phyloP scores from a whole-genome alignment of 2,797 vertebrate genomes.

The Acipenser ruthenus region DNA sequence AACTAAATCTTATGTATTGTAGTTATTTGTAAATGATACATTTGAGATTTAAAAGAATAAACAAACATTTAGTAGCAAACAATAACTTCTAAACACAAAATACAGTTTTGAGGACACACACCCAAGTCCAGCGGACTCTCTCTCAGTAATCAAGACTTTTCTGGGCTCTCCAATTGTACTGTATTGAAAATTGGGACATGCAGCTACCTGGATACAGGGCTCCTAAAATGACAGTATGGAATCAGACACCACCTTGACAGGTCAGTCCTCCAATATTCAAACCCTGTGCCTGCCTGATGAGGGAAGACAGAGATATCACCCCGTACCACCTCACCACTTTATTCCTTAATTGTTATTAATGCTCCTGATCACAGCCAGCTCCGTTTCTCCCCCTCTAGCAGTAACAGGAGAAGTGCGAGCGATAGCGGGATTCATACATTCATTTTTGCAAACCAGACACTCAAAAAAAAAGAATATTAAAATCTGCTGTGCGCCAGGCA shows the following conservation, averaged over 20 bases:
- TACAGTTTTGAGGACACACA: too few relatives aligned
- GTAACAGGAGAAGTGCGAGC: slow-evolving; percentile 45
- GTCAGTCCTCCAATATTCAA: slow-evolving; percentile 28
- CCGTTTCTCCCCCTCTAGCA: slow-evolving; percentile 34
- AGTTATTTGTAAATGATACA: too few relatives aligned
- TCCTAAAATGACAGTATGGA: too few relatives aligned
- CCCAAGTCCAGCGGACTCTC: background rate
- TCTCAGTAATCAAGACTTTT: background rate
- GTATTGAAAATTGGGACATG: background rate
- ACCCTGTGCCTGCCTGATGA: slow-evolving; percentile 22
- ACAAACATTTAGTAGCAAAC: too few relatives aligned
- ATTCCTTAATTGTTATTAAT: slow-evolving; percentile 66
- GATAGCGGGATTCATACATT: slow-evolving; percentile 54
- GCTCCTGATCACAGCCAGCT: slow-evolving; percentile 58
- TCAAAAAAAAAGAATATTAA: slow-evolving; percentile 47
- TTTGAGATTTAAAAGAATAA: too few relatives aligned
- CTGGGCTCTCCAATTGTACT: background rate
- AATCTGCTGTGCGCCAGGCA: slow-evolving; percentile 53
- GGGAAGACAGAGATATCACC: slow-evolving; percentile 25
- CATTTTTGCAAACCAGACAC: slow-evolving; percentile 54
- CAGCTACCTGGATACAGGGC: too few relatives aligned
- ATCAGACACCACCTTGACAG: slow-evolving; percentile 25
- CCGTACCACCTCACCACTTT: slow-evolving; percentile 38
- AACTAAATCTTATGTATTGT: too few relatives aligned
- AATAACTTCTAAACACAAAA: too few relatives aligned